phyloP scores from a whole-genome alignment of 2,113 vertebrate genomes.

The Anser cygnoides region DNA sequence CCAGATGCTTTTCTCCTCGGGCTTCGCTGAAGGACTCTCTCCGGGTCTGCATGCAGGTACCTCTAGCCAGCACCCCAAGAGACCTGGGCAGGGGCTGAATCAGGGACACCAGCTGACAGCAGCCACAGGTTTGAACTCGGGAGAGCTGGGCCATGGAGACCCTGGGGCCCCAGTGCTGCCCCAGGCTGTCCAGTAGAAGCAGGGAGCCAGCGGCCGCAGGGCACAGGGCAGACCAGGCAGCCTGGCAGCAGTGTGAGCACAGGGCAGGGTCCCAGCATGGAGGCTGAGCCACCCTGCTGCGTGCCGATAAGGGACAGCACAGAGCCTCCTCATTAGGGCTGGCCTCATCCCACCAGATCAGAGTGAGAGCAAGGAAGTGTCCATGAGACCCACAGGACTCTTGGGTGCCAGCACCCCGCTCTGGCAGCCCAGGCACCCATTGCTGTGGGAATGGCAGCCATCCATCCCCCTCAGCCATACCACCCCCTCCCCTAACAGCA shows the following conservation, averaged over 20 bases:
- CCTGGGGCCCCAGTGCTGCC: not conserved
- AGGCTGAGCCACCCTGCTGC: not conserved
- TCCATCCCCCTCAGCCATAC: not conserved
- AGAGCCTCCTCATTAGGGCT: not conserved
- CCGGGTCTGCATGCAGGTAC: not conserved
- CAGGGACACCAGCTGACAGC: not conserved
- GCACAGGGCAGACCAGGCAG: not conserved
- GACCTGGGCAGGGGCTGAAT: not conserved
- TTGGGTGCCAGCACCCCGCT: not conserved
- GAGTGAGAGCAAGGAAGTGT: not conserved
- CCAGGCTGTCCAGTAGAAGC: not conserved
- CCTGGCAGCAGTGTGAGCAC: too few relatives aligned
- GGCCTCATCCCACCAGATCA: not conserved
- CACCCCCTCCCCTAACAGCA: not conserved
- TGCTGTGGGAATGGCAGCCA: not conserved
- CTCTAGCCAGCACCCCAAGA: not conserved
- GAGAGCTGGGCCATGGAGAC: rapidly evolving
- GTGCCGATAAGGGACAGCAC: not conserved
- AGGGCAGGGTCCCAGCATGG: not conserved
- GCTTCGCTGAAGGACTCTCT: not conserved
- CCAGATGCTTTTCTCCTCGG: not conserved
- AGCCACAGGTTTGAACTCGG: not conserved
- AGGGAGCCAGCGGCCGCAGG: not conserved
- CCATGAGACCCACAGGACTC: not conserved
- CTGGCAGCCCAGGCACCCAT: not conserved